Conservation (phyloP, 2,797 vertebrate genomes). For the Staurois parvus region DNA sequence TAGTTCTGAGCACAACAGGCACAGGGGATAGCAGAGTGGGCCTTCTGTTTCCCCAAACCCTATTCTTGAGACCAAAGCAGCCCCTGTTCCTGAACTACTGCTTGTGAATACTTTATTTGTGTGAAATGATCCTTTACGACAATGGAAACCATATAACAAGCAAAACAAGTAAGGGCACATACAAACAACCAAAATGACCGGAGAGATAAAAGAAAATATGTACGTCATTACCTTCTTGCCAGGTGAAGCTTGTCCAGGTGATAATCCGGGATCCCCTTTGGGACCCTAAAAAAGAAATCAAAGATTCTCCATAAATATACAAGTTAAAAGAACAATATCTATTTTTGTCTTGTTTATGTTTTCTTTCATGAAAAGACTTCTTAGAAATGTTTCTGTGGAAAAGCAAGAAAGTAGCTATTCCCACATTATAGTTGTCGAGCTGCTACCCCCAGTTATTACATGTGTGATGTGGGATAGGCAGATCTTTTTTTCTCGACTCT, state of each 20-base stretch:
- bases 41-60: no score
- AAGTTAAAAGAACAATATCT: not conserved
- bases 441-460: not conserved
- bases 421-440: not conserved
- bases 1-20: no score
- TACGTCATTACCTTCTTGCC: slow-evolving; percentile 85
- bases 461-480: not conserved
- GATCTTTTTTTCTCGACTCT: not conserved
- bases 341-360: not conserved
- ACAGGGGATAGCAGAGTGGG: no score
- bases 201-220: no score
- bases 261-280: slow-evolving; percentile 93
- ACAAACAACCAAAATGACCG: no score
- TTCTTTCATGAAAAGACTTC: not conserved
- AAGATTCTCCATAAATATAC: not conserved
- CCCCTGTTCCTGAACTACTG: no score
- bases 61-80: no score
- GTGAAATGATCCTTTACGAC: no score
- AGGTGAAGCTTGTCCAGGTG: slow-evolving; percentile 84
- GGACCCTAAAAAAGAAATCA: slow-evolving; percentile 79
- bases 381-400: not conserved
- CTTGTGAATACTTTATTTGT: no score
- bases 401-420: not conserved
- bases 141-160: no score
- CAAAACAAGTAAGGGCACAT: no score